Evolutionary conservation across 2,888 invertebrate genomes (phyloP), one percentile per base, ranked within the genome.

Genomic region (Belgica antarctica): DNA sequence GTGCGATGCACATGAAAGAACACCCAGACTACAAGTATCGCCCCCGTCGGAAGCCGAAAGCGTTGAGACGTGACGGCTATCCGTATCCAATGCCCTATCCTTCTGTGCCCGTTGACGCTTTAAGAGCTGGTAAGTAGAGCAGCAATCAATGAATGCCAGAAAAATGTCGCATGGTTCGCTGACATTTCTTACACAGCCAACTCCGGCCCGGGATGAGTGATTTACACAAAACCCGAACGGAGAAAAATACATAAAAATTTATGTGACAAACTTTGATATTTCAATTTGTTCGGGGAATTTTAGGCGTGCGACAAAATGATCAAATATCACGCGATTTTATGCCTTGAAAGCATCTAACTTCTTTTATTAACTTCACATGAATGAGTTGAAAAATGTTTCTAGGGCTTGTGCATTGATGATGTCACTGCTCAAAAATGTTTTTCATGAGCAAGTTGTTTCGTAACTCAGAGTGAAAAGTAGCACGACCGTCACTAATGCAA

Each of bases 81-180:
- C 92, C 94, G 0, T 94, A 94, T 83, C 91, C 93, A 73, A 91
- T 94, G 81, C 93, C 94, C 24, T 94, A 94, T 78, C 92, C 92
- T 15, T 92, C 92, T 73, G 92, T 93, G 73, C 92, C 92, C 34
- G 92, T 93, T 86, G 93, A 93, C 76, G 92, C 92, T 25, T 81
- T 93, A 72, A 83, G 92, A 83, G 92, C 92, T 77, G 92, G 92
- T 92, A 76, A 85, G 87, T 81, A 12, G 12, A 1, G n/a, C 1
- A 52, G 28, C 57, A 15, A 66, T 41, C 34, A 36, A 34, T n/a
- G 25, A 34, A 8, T 17, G 61, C n/a, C n/a, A n/a, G n/a, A n/a
- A n/a, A 10, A 61, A 61, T n/a, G 7, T 52, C 34, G 68, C 68
- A 15, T 68, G 68, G 3, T 17, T 3, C 25, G 24, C 3, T 57